Conservation (phyloP, 1,140 invertebrate genomes). For the Temnothorax curvispinosus region DNA sequence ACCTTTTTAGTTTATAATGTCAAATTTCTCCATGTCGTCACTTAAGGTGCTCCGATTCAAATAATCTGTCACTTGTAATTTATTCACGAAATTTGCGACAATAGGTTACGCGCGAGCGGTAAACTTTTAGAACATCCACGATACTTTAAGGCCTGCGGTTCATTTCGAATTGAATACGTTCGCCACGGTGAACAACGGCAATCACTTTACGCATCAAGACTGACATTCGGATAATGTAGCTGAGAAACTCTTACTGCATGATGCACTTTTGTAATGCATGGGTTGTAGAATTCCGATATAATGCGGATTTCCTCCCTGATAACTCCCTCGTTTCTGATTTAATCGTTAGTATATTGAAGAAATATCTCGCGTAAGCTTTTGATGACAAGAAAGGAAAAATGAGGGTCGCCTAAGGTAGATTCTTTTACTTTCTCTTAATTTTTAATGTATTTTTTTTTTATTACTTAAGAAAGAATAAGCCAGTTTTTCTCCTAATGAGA, state of each 20-base stretch:
- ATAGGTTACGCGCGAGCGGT: constrained; percentile 57
- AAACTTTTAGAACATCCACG: constrained; percentile 36
- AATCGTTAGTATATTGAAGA: background rate
- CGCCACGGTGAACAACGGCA: constrained; percentile 60
- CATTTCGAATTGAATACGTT: constrained; percentile 37
- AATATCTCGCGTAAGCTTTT: background rate
- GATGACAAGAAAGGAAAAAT: background rate
- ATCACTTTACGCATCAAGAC: constrained; percentile 75
- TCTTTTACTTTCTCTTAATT: background rate
- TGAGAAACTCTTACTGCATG: constrained; percentile 52
- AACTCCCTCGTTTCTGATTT: background rate
- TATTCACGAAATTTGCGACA: constrained; percentile 67
- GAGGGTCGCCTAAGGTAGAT: background rate
- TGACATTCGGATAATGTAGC: constrained; percentile 64
- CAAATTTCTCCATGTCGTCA: constrained; percentile 43
- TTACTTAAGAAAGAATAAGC: background rate
- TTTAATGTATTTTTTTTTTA: background rate
- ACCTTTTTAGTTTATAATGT: constrained; percentile 61
- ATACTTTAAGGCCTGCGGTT: constrained; percentile 34
- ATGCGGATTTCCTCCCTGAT: background rate
- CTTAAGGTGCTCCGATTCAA: constrained; percentile 57
- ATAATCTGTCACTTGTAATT: constrained; percentile 65
- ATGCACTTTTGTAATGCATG: constrained; percentile 69
- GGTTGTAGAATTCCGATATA: constrained; percentile 44
- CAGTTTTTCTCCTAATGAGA: background rate